These are phyloP conservation scores for Colaptes auratus DNA, from an alignment of 2,113 vertebrate genomes.

Conservation along the genomic window DNA sequence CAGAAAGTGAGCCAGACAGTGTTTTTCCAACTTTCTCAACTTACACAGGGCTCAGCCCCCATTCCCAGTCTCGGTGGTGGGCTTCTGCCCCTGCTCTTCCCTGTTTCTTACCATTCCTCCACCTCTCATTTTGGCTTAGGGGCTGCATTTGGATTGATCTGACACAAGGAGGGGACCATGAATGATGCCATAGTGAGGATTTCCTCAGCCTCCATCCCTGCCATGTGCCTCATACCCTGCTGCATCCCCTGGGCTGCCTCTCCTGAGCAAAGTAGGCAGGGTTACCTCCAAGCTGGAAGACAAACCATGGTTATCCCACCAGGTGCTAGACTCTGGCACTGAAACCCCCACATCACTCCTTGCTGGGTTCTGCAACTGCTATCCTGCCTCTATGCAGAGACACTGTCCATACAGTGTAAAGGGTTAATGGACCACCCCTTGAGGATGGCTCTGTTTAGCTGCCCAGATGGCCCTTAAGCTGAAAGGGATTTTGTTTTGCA, in stretches of 20 bases:
- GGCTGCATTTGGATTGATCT: neutral
- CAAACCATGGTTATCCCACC: neutral
- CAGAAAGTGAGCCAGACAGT: neutral
- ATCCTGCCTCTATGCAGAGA: fast-evolving
- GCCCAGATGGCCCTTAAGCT: conserved; percentile 11
- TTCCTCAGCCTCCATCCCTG: neutral
- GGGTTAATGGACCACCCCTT: neutral
- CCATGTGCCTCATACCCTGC: fast-evolving
- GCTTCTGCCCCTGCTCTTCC: neutral
- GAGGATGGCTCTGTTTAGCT: neutral
- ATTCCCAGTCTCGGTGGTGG: neutral
- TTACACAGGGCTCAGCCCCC: neutral
- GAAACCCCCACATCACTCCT: neutral
- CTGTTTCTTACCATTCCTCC: neutral
- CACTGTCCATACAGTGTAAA: neutral
- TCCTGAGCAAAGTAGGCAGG: neutral
- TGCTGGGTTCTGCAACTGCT: fast-evolving
- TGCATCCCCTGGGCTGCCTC: neutral
- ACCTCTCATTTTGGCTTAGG: neutral
- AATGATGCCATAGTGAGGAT: neutral
- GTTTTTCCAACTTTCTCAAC: conserved; percentile 48
- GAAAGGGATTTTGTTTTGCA: conserved; percentile 38
- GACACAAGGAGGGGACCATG: neutral
- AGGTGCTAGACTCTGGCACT: neutral
- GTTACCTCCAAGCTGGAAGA: neutral